Evolutionary conservation across 1,140 invertebrate species (phyloP).

Genomic region (Ectropis grisescens): DNA sequence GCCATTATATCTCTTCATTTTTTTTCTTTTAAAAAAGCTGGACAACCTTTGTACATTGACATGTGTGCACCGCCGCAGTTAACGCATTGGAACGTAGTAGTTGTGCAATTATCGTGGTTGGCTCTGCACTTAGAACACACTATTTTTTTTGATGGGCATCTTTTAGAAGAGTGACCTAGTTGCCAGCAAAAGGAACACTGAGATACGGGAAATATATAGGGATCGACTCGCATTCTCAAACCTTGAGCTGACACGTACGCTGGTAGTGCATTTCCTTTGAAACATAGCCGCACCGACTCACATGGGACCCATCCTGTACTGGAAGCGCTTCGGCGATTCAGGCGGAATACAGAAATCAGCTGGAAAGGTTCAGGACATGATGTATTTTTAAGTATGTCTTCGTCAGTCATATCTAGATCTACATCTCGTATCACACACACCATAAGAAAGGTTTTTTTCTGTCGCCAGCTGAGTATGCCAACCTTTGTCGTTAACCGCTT

Average conservation of each 20-base stretch:
- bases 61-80: conserved; percentile 4
- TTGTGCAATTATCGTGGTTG: conserved; percentile 18
- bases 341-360: conserved; percentile 1
- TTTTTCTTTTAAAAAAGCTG: conserved; percentile 6
- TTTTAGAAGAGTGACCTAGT: conserved; percentile 7
- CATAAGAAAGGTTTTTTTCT: conserved; percentile 9
- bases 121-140: conserved; percentile 20
- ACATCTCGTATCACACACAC: conserved; percentile 9
- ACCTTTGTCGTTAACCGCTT: not conserved
- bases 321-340: not conserved
- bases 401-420: conserved; percentile 6
- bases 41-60: conserved; percentile 4
- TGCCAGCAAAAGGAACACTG: conserved; percentile 15
- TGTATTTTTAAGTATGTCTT: conserved; percentile 6
- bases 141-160: conserved; percentile 11
- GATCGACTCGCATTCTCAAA: not conserved
- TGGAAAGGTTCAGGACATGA: not conserved
- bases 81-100: conserved; percentile 5
- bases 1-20: conserved; percentile 6
- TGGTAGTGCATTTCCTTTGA: conserved; percentile 6
- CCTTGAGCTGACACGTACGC: not conserved
- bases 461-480: conserved; percentile 3
- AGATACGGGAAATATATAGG: not conserved
- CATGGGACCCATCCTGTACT: conserved; percentile 3
- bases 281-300: conserved; percentile 12